Conservation (phyloP, 1,140 invertebrate species). For the Cotesia vestalis region DNA sequence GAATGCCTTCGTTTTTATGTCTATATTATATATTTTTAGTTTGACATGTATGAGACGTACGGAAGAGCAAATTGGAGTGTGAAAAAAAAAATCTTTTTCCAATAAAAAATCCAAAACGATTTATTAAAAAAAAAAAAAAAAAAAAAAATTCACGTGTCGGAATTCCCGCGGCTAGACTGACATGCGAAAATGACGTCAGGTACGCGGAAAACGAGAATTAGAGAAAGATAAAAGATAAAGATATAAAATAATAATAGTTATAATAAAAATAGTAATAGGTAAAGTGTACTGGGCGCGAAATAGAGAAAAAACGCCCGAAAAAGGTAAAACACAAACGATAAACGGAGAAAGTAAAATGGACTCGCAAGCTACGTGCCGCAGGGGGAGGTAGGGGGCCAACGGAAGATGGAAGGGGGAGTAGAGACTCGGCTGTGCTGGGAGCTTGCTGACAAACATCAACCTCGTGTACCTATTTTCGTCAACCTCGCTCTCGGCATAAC, state of each 20-base stretch:
- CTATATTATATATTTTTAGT: slow-evolving; percentile 17
- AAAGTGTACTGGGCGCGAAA: neutral
- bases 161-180: neutral
- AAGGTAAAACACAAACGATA: too few species aligned
- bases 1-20: slow-evolving; percentile 11
- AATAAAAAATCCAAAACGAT: too few species aligned
- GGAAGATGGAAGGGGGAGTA: neutral
- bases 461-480: slow-evolving; percentile 22
- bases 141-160: slow-evolving; percentile 28
- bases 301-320: neutral
- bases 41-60: slow-evolving; percentile 9
- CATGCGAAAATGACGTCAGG: neutral
- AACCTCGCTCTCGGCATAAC: neutral
- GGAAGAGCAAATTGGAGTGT: slow-evolving; percentile 11
- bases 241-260: neutral
- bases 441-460: slow-evolving; percentile 10
- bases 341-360: too few species aligned
- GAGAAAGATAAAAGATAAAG: too few species aligned
- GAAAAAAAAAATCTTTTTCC: too few species aligned
- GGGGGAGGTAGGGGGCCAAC: too few species aligned
- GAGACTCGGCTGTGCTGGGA: neutral
- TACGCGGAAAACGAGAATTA: neutral
- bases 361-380: too few species aligned
- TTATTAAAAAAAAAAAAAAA: neutral
- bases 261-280: neutral